Conservation (phyloP, 2,113 vertebrate species). For the Lichenostomus cassidix region DNA sequence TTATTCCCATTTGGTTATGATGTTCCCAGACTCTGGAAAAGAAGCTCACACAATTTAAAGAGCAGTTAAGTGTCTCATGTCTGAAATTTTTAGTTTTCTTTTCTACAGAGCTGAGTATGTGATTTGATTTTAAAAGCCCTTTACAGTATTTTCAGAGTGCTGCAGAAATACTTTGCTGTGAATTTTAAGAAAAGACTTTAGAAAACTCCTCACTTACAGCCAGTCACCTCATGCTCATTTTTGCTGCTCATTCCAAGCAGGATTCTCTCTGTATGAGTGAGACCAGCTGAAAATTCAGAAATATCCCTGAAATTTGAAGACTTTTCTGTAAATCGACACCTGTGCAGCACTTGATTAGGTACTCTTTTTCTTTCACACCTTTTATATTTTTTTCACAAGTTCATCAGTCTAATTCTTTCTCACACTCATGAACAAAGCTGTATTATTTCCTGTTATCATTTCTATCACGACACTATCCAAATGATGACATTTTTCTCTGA, state of each 20-base stretch:
- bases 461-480: neutral
- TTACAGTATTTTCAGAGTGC: neutral
- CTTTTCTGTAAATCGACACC: neutral
- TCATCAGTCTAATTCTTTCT: neutral
- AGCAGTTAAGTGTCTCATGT: neutral
- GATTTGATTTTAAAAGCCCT: neutral
- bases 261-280: neutral
- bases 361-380: neutral
- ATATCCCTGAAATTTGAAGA: neutral
- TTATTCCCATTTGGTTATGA: neutral
- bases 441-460: neutral
- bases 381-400: neutral
- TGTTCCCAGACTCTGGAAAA: neutral
- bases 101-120: neutral
- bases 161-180: neutral
- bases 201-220: neutral
- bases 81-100: neutral
- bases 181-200: neutral
- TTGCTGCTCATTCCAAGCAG: neutral
- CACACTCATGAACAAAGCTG: neutral
- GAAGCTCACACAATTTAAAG: neutral
- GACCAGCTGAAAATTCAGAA: neutral
- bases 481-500: neutral
- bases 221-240: neutral
- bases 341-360: neutral